phyloP scores from a whole-genome alignment of 2,888 invertebrate species.

The Synergus laeviventris region DNA sequence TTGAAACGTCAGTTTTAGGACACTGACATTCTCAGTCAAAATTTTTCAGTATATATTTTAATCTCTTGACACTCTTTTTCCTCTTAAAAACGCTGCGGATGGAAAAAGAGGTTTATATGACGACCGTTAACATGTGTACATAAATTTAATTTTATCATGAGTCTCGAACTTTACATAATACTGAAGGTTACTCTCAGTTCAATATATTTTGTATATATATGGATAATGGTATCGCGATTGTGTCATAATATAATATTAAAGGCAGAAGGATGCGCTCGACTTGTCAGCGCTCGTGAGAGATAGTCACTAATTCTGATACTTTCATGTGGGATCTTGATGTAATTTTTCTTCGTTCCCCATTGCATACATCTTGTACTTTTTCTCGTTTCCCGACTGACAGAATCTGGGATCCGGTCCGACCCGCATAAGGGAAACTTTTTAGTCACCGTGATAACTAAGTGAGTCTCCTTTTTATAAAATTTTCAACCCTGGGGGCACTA shows the following conservation, averaged over 20 bases:
- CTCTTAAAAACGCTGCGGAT: not conserved
- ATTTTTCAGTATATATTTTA: not conserved
- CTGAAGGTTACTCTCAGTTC: not conserved
- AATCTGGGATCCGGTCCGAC: not conserved
- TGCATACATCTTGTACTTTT: not conserved
- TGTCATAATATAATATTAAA: not conserved
- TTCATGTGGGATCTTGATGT: not conserved
- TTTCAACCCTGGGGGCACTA: not conserved
- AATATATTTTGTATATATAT: not conserved
- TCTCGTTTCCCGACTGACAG: not conserved
- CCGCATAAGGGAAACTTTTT: conserved; percentile 6
- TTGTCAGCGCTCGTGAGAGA: not conserved
- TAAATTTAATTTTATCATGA: not conserved
- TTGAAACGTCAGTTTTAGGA: no score
- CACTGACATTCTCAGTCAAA: no score
- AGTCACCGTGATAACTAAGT: not conserved
- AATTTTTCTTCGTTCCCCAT: conserved; percentile 8
- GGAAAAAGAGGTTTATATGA: not conserved
- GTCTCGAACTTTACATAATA: not conserved
- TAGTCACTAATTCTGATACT: not conserved
- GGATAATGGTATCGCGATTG: not conserved
- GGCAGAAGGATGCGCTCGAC: not conserved
- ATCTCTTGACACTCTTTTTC: not conserved
- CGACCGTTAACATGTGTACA: not conserved
- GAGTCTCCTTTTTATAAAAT: not conserved